Conservation (phyloP, 2,888 invertebrate species). For the Drosophila formosana region DNA sequence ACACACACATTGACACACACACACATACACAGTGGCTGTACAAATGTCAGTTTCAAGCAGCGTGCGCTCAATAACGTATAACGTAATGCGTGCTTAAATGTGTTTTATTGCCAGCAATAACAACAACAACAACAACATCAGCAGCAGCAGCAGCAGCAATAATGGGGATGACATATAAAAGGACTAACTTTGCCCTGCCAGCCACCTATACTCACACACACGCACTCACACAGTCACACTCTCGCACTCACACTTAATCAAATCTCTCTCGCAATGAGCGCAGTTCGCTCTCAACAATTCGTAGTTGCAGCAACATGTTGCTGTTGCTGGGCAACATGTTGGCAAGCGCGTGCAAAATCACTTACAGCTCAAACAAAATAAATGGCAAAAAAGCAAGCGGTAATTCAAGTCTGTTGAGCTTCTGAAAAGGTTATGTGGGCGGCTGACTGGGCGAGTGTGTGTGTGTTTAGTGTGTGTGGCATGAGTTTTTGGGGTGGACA, state of each 20-base stretch:
- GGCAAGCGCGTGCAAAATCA: constrained; percentile 63
- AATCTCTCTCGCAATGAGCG: constrained; percentile 6
- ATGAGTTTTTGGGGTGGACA: constrained; percentile 68
- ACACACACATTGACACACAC: constrained; percentile 10
- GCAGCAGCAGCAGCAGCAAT: constrained; percentile 13
- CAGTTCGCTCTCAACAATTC: constrained; percentile 49
- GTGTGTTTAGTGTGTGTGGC: constrained; percentile 11
- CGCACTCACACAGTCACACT: constrained; percentile 3
- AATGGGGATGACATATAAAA: constrained; percentile 60
- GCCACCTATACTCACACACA: constrained; percentile 15
- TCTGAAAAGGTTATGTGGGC: constrained; percentile 56
- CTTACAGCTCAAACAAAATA: constrained; percentile 69
- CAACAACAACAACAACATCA: constrained; percentile 23
- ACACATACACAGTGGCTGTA: constrained; percentile 38
- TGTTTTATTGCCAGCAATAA: constrained; percentile 73
- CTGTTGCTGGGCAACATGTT: constrained; percentile 56
- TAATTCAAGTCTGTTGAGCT: constrained; percentile 72
- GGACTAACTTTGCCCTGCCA: constrained; percentile 55
- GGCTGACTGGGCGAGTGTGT: constrained; percentile 13
- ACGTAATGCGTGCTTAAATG: constrained; percentile 80
- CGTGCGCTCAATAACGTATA: constrained; percentile 75
- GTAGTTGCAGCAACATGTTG: constrained; percentile 49
- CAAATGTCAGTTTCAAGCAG: constrained; percentile 73
- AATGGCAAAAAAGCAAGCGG: constrained; percentile 62
- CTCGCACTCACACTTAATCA: neutral